A percentile compares a stretch with the other conserved stretches of the same genome.
phyloP scores from a whole-genome alignment of 2,888 invertebrate species.

The Cyclophora punctaria region DNA sequence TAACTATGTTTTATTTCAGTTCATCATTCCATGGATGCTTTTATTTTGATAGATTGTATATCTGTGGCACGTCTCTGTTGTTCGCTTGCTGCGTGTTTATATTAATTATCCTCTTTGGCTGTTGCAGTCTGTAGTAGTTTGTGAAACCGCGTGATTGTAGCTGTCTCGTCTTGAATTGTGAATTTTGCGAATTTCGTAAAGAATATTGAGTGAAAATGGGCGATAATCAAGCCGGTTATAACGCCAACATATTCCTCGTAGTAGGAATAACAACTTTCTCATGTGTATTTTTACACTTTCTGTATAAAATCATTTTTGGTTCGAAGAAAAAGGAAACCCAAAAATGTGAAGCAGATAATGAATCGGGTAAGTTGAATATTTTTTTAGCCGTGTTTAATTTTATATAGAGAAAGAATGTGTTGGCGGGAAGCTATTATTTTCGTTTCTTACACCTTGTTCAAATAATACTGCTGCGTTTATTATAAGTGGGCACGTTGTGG shows the following conservation, averaged over 20 bases:
- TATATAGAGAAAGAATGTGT: neutral
- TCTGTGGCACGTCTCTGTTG: too few relatives aligned
- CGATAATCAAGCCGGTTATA: constrained; percentile 52
- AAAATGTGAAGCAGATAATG: constrained; percentile 50
- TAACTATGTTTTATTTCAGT: too few relatives aligned
- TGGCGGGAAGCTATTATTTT: neutral
- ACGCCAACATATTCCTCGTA: constrained; percentile 40
- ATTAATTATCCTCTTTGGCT: constrained; percentile 8
- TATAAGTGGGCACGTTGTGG: too few relatives aligned
- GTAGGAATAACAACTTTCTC: constrained; percentile 43
- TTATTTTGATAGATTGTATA: too few relatives aligned
- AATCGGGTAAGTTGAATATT: constrained; percentile 43
- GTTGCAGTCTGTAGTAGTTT: constrained; percentile 27
- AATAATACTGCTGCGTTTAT: too few relatives aligned
- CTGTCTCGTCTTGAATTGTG: constrained; percentile 29
- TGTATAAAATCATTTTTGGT: constrained; percentile 54
- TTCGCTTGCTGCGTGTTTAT: neutral
- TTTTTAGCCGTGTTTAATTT: neutral
- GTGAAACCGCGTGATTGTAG: constrained; percentile 56
- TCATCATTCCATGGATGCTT: too few relatives aligned
- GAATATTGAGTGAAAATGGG: constrained; percentile 65
- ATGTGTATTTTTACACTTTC: constrained; percentile 54
- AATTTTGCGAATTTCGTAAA: constrained; percentile 28
- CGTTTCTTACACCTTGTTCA: too few relatives aligned
- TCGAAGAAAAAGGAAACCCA: constrained; percentile 51